phyloP scores from a whole-genome alignment of 2,797 vertebrate species.

The Myripristis jacobus region DNA sequence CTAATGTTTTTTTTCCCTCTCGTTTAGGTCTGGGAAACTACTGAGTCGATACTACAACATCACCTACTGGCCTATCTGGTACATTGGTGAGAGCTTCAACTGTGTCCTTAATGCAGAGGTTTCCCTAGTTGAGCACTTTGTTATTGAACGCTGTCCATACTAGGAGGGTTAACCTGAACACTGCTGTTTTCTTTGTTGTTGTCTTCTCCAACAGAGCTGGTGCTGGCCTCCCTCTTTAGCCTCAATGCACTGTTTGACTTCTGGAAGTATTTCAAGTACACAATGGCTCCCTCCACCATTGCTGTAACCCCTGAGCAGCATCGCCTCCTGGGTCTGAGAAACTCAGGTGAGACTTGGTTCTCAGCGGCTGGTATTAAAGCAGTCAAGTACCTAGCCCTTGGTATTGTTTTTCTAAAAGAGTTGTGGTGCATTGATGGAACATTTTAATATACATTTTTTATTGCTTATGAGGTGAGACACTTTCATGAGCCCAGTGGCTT shows the following conservation, averaged over 20 bases:
- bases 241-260: conserved; percentile 96
- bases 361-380: not conserved
- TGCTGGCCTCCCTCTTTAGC: conserved; percentile 90
- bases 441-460: too few relatives aligned
- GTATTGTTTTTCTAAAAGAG: not conserved
- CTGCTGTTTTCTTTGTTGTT: not conserved
- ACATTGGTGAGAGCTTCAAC: conserved; percentile 89
- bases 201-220: conserved; percentile 84
- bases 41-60: conserved; percentile 92
- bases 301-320: conserved; percentile 89
- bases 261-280: conserved; percentile 97
- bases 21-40: conserved; percentile 93
- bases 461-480: too few relatives aligned
- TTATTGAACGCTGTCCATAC: not conserved
- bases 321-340: conserved; percentile 86
- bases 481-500: not conserved
- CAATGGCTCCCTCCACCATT: conserved; percentile 88
- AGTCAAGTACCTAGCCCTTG: not conserved
- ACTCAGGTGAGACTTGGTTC: conserved; percentile 76
- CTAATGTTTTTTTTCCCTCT: not conserved
- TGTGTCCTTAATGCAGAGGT: not conserved
- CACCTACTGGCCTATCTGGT: conserved; percentile 94
- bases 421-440: too few relatives aligned
- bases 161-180: not conserved
- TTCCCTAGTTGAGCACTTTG: not conserved